Evolutionary conservation across 2,113 vertebrate species (phyloP), one percentile per base, ranked within the genome.

Genomic region (Nansenia antarctica): DNA sequence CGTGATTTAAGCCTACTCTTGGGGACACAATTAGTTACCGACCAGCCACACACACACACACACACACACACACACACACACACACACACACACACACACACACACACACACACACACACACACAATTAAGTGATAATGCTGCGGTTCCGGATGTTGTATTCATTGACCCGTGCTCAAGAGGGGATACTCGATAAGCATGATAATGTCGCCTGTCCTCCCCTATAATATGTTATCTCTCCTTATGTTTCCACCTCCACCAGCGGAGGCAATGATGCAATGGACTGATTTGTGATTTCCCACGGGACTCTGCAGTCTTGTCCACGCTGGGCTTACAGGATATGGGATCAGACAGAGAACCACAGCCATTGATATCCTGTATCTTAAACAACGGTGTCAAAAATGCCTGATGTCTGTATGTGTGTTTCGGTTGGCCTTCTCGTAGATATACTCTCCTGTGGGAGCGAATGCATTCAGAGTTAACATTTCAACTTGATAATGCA

Each of bases 241-340:
- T 73, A 76, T 74, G 81, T 62, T 67, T 73, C 70, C 67, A 76
- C 78, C 77, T 81, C 78, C 74, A 67, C 78, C 74, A 67, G 67
- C 54, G 14, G 20, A 55, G 65, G 74, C 74, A 73, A 70, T 67
- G 68, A 63, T 78, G 66, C 67, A 74, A 80, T 70, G 73, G 35
- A 54, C 65, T 88, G 77, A 86, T 86, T 87, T 89, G 62, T 88
- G 77, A 86, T 86, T 87, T 89, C 85, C 85, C 87, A 73, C 54
- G 67, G 78, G 88, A 82, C 81, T 80, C 75, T 82, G 78, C 69
- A 85, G 70, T 85, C 24, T 31, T 61, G 30, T 35, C 54, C 45
- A 30, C 53, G 30, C 31, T 30, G 49, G 18, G 30, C 30, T 61
- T 31, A 27, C n/a, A 37, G 54, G 42, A 53, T 35, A 34, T 53